Conservation (phyloP, 1,140 invertebrate genomes). For the Drosophila pachea region DNA sequence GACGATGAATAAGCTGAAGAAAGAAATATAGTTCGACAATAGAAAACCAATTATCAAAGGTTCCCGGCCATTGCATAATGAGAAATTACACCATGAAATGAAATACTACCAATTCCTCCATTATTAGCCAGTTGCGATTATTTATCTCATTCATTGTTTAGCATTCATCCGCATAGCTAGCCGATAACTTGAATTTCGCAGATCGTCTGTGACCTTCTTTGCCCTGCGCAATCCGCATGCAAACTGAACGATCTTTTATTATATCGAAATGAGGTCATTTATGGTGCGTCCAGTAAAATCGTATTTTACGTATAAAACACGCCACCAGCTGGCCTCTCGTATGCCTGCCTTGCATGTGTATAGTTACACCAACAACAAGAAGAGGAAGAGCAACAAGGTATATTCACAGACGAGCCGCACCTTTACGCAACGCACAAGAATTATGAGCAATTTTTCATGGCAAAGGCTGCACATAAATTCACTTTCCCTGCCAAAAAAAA, state of each 20-base stretch:
- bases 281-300: neutral
- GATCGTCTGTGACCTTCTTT: too few relatives aligned
- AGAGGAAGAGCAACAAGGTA: conserved; percentile 1
- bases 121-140: too few relatives aligned
- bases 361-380: conserved; percentile 16
- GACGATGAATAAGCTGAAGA: too few relatives aligned
- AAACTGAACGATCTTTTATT: neutral
- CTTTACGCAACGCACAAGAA: conserved; percentile 27
- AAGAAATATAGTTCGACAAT: too few relatives aligned
- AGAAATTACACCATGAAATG: too few relatives aligned
- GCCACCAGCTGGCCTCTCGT: neutral
- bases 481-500: conserved; percentile 46
- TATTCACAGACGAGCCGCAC: conserved; percentile 1
- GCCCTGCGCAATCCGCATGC: neutral
- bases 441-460: conserved; percentile 28
- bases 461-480: conserved; percentile 37
- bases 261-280: conserved; percentile 19
- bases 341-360: conserved; percentile 1
- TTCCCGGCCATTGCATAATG: too few relatives aligned
- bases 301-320: neutral
- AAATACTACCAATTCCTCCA: too few relatives aligned
- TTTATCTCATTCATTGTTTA: too few relatives aligned
- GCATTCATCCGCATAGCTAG: too few relatives aligned
- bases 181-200: too few relatives aligned
- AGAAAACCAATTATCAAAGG: too few relatives aligned